Evolutionary conservation across 2,113 vertebrate species (phyloP), one percentile per base, ranked within the genome.

Genomic region (Jaculus jaculus): DNA sequence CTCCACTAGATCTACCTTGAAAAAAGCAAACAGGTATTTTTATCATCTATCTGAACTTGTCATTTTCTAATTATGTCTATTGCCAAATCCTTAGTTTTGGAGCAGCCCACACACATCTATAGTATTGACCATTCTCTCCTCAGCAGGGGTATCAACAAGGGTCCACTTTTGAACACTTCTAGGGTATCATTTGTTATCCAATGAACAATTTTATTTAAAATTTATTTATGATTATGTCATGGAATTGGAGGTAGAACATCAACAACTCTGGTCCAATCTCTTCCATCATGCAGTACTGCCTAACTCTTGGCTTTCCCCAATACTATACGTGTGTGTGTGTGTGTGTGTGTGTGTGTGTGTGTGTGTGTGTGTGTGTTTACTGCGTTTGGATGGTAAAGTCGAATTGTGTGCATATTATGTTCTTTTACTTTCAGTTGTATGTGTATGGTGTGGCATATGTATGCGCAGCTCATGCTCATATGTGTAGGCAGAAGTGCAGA

Each of bases 141-240:
- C 5, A 82, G 63, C 69, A 92, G 63, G 58, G 79, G 47, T 71
- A 24, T 75, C 28, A 32, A 24, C 16, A 87, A 61, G 32, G 11
- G 32, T 23, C 78, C 30, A 30, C 24, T 87, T 84, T 66, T 34
- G 34, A 89, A 72, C 54, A 73, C 30, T 89, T 30, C 39, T 69
- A 47, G 21, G 61, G 24, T 84, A 66, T 77, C 60, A n/a, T 91
- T 68, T 74, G 28, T 47, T 83, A 34, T 42, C 34, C 20, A 16
- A 51, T 85, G 18, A 5, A 84, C 71, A 69, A 23, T 75, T 79
- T 80, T 92, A 72, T 79, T 80, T 91, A 32, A n/a, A n/a, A n/a
- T n/a, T n/a, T n/a, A n/a, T n/a, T n/a, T 34, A 63, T 80, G 28
- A 94, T 63, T 79, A n/a, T 68, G 32, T 61, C 12, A 66, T 81